Evolutionary conservation across 2,888 invertebrate species (phyloP).

Genomic region (Ophonus ardosiacus): DNA sequence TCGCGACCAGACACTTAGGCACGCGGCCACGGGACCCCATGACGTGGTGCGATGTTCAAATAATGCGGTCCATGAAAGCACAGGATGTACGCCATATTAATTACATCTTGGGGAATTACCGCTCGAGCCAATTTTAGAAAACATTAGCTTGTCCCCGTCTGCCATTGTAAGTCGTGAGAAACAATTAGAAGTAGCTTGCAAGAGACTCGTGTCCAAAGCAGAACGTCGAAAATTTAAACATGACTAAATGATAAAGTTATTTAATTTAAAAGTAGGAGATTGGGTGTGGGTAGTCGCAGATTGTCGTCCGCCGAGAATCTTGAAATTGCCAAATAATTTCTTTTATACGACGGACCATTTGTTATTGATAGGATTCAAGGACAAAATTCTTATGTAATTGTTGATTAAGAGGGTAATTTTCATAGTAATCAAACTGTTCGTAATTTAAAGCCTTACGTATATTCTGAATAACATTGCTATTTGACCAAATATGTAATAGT

Average conservation of each 20-base stretch:
- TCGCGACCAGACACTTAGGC: too few relatives aligned
- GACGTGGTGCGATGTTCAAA: background rate
- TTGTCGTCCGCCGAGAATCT: background rate
- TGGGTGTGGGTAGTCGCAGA: background rate
- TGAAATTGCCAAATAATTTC: background rate
- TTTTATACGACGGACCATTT: background rate
- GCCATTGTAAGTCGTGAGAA: background rate
- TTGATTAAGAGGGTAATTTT: too few relatives aligned
- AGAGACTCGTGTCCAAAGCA: too few relatives aligned
- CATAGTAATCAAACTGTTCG: too few relatives aligned
- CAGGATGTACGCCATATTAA: background rate
- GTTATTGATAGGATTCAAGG: too few relatives aligned
- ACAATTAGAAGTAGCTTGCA: too few relatives aligned
- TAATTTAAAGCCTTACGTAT: too few relatives aligned
- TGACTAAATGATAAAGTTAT: background rate
- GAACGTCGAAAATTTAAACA: background rate
- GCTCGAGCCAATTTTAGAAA: background rate
- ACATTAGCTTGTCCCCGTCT: background rate
- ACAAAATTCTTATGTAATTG: too few relatives aligned
- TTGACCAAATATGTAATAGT: too few relatives aligned
- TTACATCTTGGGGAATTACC: background rate
- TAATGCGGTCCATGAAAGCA: background rate
- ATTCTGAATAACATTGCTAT: too few relatives aligned
- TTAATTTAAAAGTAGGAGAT: background rate
- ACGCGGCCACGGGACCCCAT: too few relatives aligned